phyloP scores from a whole-genome alignment of 2,797 vertebrate genomes.

The Platalea minor region DNA sequence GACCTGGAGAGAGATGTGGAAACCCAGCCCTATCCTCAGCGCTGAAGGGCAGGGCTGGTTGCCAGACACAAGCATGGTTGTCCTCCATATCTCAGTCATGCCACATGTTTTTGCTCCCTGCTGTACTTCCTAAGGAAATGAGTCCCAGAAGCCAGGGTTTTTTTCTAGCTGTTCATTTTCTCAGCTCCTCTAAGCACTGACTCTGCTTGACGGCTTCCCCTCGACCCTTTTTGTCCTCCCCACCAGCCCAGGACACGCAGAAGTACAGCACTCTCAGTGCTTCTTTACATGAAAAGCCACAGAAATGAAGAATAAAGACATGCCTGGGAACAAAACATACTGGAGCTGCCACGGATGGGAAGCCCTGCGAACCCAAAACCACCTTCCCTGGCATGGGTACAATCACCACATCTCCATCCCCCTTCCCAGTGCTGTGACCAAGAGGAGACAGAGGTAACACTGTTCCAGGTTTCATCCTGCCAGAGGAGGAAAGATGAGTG shows the following conservation, averaged over 20 bases:
- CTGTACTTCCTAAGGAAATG: not conserved
- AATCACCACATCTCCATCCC: not conserved
- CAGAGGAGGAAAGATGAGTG: not conserved
- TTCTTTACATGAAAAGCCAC: not conserved
- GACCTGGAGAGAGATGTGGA: not conserved
- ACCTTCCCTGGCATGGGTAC: rapidly evolving
- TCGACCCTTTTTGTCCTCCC: not conserved
- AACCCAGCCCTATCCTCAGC: not conserved
- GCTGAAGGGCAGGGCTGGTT: not conserved
- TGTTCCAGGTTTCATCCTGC: not conserved
- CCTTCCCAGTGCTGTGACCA: not conserved
- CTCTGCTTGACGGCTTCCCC: not conserved
- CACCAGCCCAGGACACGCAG: rapidly evolving
- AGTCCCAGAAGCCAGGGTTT: not conserved
- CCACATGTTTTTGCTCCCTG: not conserved
- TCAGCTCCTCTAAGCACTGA: not conserved
- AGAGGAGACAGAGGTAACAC: not conserved
- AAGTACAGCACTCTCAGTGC: rapidly evolving
- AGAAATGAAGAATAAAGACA: not conserved
- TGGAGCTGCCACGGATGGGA: not conserved
- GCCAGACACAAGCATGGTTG: not conserved
- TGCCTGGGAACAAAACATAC: not conserved
- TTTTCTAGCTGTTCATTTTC: not conserved
- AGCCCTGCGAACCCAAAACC: not conserved
- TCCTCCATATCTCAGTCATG: not conserved